Evolutionary conservation across 2,797 vertebrate genomes (phyloP).

Genomic region (Garrulus glandarius): DNA sequence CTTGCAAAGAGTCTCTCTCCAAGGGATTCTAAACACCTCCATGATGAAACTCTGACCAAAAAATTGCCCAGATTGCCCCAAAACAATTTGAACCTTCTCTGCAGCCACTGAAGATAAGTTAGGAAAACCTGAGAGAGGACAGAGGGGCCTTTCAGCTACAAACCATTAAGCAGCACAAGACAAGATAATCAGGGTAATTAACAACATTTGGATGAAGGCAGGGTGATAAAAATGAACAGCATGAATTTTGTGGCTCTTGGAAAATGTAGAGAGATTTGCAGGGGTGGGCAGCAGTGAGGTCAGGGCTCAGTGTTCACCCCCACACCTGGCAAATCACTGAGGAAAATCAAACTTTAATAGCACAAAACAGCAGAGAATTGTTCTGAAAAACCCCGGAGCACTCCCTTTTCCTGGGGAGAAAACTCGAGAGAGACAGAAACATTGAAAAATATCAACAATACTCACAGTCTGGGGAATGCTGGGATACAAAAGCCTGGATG

Average conservation of each 20-base stretch:
- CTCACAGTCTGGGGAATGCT: not conserved
- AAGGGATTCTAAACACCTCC: not conserved
- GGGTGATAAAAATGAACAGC: not conserved
- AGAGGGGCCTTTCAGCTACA: not conserved
- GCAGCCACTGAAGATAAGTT: not conserved
- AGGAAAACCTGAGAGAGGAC: not conserved
- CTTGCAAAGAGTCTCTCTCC: not conserved
- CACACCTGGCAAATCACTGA: not conserved
- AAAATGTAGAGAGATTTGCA: not conserved
- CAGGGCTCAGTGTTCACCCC: not conserved
- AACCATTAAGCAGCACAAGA: conserved; percentile 10
- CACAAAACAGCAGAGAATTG: not conserved
- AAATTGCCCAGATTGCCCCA: not conserved
- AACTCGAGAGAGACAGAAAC: not conserved
- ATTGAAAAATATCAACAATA: not conserved
- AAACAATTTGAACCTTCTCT: not conserved
- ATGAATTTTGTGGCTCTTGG: not conserved
- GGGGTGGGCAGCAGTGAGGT: not conserved
- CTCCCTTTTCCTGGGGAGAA: not conserved
- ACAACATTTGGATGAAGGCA: not conserved
- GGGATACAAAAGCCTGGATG: not conserved
- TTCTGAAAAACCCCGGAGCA: rapidly evolving
- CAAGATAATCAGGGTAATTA: conserved; percentile 49
- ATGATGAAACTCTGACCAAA: rapidly evolving
- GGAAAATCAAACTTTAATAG: not conserved